Evolutionary conservation across 64 coral and sea anemone genomes (phyloP).

Genomic region (Montipora foliosa): DNA sequence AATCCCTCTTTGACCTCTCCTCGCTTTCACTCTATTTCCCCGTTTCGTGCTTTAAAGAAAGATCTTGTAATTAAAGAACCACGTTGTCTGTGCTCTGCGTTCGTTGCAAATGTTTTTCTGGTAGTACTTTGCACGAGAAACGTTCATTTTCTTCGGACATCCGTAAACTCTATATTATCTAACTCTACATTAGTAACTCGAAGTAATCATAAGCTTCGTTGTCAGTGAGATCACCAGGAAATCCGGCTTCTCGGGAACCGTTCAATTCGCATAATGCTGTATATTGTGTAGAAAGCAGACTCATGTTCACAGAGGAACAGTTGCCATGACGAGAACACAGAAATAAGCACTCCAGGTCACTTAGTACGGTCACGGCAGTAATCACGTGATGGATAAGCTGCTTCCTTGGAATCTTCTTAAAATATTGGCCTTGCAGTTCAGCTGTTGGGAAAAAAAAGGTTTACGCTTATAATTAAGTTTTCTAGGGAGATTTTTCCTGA

Average conservation of each 20-base stretch:
- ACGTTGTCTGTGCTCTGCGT: too few species aligned
- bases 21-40: too few species aligned
- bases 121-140: too few species aligned
- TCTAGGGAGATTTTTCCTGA: too few species aligned
- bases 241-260: neutral
- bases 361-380: neutral
- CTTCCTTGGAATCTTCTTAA: neutral
- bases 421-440: neutral
- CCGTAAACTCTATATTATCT: too few species aligned
- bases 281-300: neutral
- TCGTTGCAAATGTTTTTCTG: too few species aligned
- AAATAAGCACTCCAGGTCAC: conserved; percentile 42
- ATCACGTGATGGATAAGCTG: conserved; percentile 22
- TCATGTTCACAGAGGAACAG: conserved; percentile 36
- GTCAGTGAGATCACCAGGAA: neutral
- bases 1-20: too few species aligned
- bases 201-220: neutral
- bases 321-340: neutral
- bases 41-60: too few species aligned
- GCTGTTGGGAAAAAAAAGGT: neutral
- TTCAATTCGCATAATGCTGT: conserved; percentile 25
- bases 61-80: too few species aligned
- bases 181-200: neutral
- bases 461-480: too few species aligned
- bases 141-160: neutral